Base-by-base conservation (phyloP, 1,140 invertebrate species). In the Drosophila albomicans region DNA sequence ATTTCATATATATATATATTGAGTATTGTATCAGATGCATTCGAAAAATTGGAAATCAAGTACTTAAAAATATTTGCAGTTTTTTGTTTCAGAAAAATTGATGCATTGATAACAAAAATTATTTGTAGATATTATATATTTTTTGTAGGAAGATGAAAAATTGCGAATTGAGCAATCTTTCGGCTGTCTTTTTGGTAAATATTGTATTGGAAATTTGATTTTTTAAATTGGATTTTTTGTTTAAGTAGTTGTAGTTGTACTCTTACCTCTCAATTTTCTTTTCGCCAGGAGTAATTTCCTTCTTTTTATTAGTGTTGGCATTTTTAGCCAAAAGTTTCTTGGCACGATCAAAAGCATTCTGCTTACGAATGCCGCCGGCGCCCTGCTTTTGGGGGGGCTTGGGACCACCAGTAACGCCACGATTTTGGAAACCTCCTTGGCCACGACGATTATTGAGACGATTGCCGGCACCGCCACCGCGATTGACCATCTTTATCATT, bases 321-420 rank as follows among this genome's bases (percentile, higher is more conserved):
- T 92, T 92, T 91, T 92, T 92, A 81, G 91, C 92, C 92, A 92
- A 91, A 92, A 92, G 91, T 92, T 92, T 92, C 91, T 92, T 92
- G 74, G 91, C 91, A 91, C 91, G 91, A 92, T 92, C 91, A 89
- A 92, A 92, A 81, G 91, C 91, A 92, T 92, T 92, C 79, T 91
- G 92, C 84, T 92, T 92, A 82, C 92, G 92, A 92, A 92, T 92
- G 73, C 91, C 91, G 88, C 91, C 91, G 87, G 76, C 80, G 79
- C 90, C 85, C 85, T 89, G 79, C 82, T 92, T 92, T 91, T 88
- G 87, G 32, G 86, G 85, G 78, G 87, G 79, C 82, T 92, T 92
- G 75, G 84, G 79, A 75, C 91, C 90, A 78, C 82, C 79, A 82
- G 82, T 81, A 79, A 78, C 81, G 84, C 88, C 91, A 86, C 91